Evolutionary conservation across 2,888 invertebrate genomes (phyloP).

Genomic region (Dioctria rufipes): DNA sequence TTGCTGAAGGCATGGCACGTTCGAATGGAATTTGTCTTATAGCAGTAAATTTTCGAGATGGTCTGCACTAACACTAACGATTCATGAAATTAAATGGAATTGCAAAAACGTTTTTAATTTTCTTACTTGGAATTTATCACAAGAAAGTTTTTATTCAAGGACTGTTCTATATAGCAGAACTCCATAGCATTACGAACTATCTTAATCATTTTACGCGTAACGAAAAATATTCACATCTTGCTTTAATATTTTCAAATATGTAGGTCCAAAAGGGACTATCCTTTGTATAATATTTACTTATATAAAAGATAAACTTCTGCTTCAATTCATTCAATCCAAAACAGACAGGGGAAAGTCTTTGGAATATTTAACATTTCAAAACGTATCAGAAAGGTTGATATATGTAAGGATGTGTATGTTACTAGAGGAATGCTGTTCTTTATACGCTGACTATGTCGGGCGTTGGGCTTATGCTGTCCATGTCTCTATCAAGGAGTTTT

Average conservation of each 20-base stretch:
- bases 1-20: constrained; percentile 47
- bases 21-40: constrained; percentile 42
- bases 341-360: neutral
- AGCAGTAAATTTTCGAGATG: constrained; percentile 39
- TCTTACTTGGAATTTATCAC: neutral
- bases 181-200: neutral
- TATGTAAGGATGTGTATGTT: neutral
- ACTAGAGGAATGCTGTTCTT: neutral
- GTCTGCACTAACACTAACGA: constrained; percentile 43
- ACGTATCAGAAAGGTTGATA: constrained; percentile 21
- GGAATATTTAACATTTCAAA: constrained; percentile 21
- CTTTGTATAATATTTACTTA: too few relatives aligned
- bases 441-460: constrained; percentile 5
- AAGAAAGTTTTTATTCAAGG: neutral
- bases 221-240: too few relatives aligned
- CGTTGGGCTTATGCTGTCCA: neutral
- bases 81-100: constrained; percentile 44
- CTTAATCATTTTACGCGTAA: neutral
- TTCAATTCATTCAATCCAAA: too few relatives aligned
- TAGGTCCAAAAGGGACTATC: too few relatives aligned
- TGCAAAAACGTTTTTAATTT: constrained; percentile 42
- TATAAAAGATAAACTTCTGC: too few relatives aligned
- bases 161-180: neutral
- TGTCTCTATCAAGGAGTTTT: constrained; percentile 38
- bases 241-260: too few relatives aligned